phyloP scores from a whole-genome alignment of 37 sponge, comb jelly and placozoan species.

The Aplysina aerophoba region DNA sequence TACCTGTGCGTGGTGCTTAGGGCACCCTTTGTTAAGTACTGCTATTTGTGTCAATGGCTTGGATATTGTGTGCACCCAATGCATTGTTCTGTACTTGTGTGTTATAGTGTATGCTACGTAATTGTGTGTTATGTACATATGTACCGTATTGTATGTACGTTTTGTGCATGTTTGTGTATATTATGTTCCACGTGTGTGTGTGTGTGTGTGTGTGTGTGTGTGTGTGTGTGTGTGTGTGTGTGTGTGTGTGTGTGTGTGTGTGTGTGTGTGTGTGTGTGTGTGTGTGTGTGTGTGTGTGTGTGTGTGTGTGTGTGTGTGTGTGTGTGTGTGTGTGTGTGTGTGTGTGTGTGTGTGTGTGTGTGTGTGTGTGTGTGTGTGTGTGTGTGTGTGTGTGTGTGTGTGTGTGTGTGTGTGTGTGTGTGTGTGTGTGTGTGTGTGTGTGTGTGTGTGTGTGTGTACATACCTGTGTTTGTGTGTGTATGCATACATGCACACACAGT shows the following conservation, averaged over 20 bases:
- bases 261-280: slow-evolving; percentile 37
- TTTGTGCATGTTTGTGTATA: no score
- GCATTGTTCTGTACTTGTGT: no score
- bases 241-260: neutral
- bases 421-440: slow-evolving; percentile 25
- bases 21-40: no score
- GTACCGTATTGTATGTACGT: no score
- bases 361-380: slow-evolving; percentile 33
- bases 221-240: neutral
- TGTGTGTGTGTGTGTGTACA: slow-evolving; percentile 19
- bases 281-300: neutral
- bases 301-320: slow-evolving; percentile 33
- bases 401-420: slow-evolving; percentile 28
- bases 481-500: neutral
- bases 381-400: slow-evolving; percentile 33
- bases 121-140: no score
- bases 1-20: no score
- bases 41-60: no score
- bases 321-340: slow-evolving; percentile 33
- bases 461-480: slow-evolving; percentile 11
- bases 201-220: slow-evolving; percentile 26
- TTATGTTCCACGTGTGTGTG: neutral
- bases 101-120: no score
- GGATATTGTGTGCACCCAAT: no score
- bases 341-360: slow-evolving; percentile 32